Base-by-base conservation (phyloP, 2,797 vertebrate species). In the Manis javanica region DNA sequence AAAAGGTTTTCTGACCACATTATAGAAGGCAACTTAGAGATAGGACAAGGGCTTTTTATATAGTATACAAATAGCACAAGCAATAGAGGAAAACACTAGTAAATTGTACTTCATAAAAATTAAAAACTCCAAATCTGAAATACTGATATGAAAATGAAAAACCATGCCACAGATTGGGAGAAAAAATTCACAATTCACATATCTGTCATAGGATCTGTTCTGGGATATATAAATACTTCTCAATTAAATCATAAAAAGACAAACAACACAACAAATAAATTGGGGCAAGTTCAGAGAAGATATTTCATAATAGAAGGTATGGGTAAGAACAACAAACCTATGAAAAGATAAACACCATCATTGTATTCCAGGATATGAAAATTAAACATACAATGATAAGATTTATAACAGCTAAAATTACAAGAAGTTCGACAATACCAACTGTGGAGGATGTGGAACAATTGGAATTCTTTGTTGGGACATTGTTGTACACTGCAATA, bases 151-250 rank as follows among this genome's bases (percentile, higher is more conserved):
- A 92, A 92, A 85, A 86, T 75, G 26, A 86, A 89, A 86, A 68
- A 61, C 10, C 14, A 63, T 82, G 11, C 19, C 21, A 90, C 14
- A 55, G 4, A 69, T 55, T 86, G 59, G 34, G 26, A 74, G 53
- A 68, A 92, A 96, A 68, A 15, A 53, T 69, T 77, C 61, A 90
- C 11, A 69, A 49, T 75, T 89, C 29, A 66, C 7, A 55, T 64
- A 72, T 8, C 39, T 86, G 26, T 57, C 6, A 57, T 29, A 19
- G 9, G 9, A 69, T 57, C 55, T 90, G 37, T 74, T 61, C 15
- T 42, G 79, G 81, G 86, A 39, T 86, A 81, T 74, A 81, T 26
- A 82, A 92, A 79, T 53, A 64, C 21, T 93, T 78, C 53, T 79
- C 64, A 77, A 87, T 3, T 53, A 64, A 69, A 77, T 37, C 81